Base-by-base conservation (phyloP, 2,888 invertebrate species). In the Hemicrepidius hirtus region DNA sequence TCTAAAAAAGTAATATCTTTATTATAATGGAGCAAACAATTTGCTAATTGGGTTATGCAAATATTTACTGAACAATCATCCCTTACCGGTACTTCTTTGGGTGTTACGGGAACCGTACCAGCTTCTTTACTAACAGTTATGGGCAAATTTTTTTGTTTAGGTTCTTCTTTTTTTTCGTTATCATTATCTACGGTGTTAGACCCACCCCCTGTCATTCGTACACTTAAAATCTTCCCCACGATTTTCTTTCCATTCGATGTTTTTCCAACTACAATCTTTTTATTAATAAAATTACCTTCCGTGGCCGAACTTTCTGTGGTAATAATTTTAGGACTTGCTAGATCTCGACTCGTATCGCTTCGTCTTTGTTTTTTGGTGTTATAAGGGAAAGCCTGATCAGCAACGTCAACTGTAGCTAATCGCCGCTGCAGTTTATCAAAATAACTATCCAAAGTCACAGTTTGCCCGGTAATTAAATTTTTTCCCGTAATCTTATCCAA, bases 171-270 rank as follows among this genome's bases (percentile, higher is more conserved):
- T 12, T 12, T 16, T 44, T 1, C 13, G 7, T 3, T 13, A 3
- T 16, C 6, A n/a, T 7, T 16, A 1, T 44, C 13, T 44, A 4
- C 13, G 1, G 3, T 24, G 5, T 3, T 24, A 5, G 24, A 24
- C 13, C 41, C 16, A 44, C 3, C 13, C 16, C 2, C 2, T 13
- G 41, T 13, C 13, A 13, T n/a, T 4, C 6, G 41, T 4, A 80
- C 75, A 49, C 78, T 76, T 24, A 80, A 46, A 50, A 80, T 79
- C 59, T 76, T 76, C 0, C 80, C 80, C 13, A 78, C 70, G 0
- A 80, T 68, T 37, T 65, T 73, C 44, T 76, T 79, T 0, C 80
- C 80, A 6, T 72, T 75, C 0, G 74, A 16, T 3, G 76, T 77
- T 44, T 67, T 75, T 0, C 77, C 76, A 4, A 78, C 49, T 0